A percentile compares a stretch with the other conserved stretches of the same genome.
phyloP scores from a whole-genome alignment of 2,888 invertebrate genomes.

The Apamea epomidion region DNA sequence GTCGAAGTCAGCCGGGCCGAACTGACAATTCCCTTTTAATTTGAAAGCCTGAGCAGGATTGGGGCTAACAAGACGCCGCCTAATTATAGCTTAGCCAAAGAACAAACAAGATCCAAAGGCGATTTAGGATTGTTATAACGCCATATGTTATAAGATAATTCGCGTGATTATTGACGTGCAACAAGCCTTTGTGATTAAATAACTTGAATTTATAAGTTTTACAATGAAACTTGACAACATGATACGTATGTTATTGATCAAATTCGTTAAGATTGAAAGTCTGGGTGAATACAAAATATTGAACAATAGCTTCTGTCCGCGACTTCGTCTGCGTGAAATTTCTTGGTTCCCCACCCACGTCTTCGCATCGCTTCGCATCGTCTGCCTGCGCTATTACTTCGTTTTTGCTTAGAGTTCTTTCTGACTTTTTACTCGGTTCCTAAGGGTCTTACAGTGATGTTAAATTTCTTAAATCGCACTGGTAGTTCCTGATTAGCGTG shows the following conservation, averaged over 20 bases:
- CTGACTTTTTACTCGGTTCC: too few relatives aligned
- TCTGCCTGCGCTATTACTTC: background rate
- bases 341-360: too few relatives aligned
- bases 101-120: conserved; percentile 86
- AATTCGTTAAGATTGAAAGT: background rate
- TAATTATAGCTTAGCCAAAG: conserved; percentile 86
- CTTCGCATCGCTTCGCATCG: too few relatives aligned
- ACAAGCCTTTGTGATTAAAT: conserved; percentile 12
- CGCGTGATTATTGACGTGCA: conserved; percentile 51
- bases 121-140: conserved; percentile 79
- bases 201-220: conserved; percentile 28
- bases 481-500: background rate
- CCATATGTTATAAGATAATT: conserved; percentile 79
- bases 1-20: conserved; percentile 77
- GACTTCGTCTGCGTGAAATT: too few relatives aligned
- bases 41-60: conserved; percentile 85
- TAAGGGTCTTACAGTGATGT: too few relatives aligned
- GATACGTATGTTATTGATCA: conserved; percentile 12
- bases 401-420: background rate
- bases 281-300: background rate
- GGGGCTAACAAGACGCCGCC: conserved; percentile 87
- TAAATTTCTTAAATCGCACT: too few relatives aligned
- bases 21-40: conserved; percentile 88
- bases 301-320: background rate
- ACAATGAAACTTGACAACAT: conserved; percentile 20